Evolutionary conservation across 2,888 invertebrate genomes (phyloP), one percentile per base, ranked within the genome.

Genomic region (Cheilosia impressa): DNA sequence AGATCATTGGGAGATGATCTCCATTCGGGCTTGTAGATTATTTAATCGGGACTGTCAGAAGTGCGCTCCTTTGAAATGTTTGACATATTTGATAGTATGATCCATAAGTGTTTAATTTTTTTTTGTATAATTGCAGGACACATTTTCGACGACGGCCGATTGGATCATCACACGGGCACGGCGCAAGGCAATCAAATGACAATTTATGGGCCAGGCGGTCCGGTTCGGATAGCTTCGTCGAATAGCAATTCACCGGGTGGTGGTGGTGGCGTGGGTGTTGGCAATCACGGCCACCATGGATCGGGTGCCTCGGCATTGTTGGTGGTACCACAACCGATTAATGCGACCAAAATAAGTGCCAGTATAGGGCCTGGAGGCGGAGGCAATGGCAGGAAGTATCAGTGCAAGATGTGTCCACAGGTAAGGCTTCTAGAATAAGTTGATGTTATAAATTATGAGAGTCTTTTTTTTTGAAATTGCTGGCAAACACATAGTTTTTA

Each of bases 391-490:
- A 89, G 98, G 91, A 98, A 98, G 93, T 98, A 98, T 93, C 97
- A 97, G 92, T 98, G 98, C 95, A 98, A 98, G 93, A 98, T 98
- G 98, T 98, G 98, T 92, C 97, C 98, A 88, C 97, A 98, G 97
- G 98, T 98, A 93, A 93, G 96, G 34, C 2, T 10, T 34, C 2
- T 4, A 0, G 24, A 7, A 5, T 22, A 52, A 15, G 9, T 15
- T 15, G 1, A 4, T 19, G 1, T 19, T 19, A 19, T 19, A 4
- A 52, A 15, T 52, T 52, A 10, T 24, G 3, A n/a, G 43, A 7
- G n/a, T 22, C 7, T 2, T 5, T 5, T 27, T 27, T 31, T 31
- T 9, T 2, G 9, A 9, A 31, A 31, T 31, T 9, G 9, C 7
- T 45, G 15, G n/a, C 43, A n/a, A 43, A n/a, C 19, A 19, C 2